phyloP scores from a whole-genome alignment of 1,140 invertebrate genomes.

The Colletes latitarsis region DNA sequence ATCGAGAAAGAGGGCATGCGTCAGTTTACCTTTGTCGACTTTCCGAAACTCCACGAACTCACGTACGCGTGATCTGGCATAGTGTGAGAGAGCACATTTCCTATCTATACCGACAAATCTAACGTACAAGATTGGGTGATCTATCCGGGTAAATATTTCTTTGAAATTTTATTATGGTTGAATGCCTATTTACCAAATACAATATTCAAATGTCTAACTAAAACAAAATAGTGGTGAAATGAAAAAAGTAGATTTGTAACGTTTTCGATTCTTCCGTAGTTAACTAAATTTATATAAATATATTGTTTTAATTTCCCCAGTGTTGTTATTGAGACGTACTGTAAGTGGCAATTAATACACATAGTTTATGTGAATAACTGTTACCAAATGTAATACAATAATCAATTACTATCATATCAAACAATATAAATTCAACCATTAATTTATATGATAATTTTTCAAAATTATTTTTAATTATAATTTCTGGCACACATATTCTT shows the following conservation, averaged over 20 bases:
- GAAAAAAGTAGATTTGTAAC: not conserved
- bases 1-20: too few relatives aligned
- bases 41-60: too few relatives aligned
- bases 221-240: constrained; percentile 39
- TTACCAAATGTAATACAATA: not conserved
- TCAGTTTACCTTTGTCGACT: too few relatives aligned
- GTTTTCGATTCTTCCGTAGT: not conserved
- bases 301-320: too few relatives aligned
- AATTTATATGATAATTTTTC: too few relatives aligned
- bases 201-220: not conserved
- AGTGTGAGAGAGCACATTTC: too few relatives aligned
- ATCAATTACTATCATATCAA: not conserved
- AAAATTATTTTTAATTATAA: too few relatives aligned
- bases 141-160: constrained; percentile 74
- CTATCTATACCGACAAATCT: constrained; percentile 54
- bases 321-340: not conserved
- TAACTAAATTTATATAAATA: constrained; percentile 81
- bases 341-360: not conserved
- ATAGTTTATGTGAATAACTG: not conserved
- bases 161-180: not conserved
- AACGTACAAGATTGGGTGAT: constrained; percentile 73
- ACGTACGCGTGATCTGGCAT: too few relatives aligned
- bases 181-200: not conserved
- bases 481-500: too few relatives aligned
- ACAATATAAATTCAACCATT: too few relatives aligned